Conservation (phyloP, 2,797 vertebrate genomes). For the Chromobotia macracanthus region DNA sequence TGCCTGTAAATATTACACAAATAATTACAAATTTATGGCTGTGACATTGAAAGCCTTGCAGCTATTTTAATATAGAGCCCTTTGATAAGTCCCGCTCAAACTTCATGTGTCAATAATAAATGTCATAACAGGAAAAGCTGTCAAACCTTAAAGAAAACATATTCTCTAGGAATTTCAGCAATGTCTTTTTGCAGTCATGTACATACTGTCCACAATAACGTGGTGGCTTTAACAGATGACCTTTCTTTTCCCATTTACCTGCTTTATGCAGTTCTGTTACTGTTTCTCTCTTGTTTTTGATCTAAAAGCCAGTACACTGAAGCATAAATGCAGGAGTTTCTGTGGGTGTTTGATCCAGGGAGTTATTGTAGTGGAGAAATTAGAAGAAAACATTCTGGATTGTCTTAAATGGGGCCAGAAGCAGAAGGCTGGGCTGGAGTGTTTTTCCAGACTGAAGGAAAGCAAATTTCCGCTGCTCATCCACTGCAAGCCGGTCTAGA, state of each 20-base stretch:
- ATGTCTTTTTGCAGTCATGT: slow-evolving; percentile 36
- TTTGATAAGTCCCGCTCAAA: neutral
- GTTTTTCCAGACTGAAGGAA: slow-evolving; percentile 51
- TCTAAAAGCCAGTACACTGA: slow-evolving; percentile 3
- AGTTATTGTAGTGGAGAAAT: slow-evolving; percentile 47
- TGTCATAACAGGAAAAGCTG: neutral
- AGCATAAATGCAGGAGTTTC: neutral
- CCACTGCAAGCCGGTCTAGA: slow-evolving; percentile 58
- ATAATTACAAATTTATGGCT: neutral
- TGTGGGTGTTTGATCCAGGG: slow-evolving; percentile 39
- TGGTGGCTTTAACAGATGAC: slow-evolving; percentile 49
- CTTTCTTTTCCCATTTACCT: slow-evolving; percentile 20
- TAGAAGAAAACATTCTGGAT: slow-evolving; percentile 57
- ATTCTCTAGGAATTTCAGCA: slow-evolving; percentile 4
- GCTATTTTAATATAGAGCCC: neutral
- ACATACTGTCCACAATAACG: slow-evolving; percentile 34
- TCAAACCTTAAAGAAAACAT: neutral
- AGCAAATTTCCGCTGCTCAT: slow-evolving; percentile 54
- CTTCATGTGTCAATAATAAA: neutral
- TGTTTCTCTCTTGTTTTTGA: slow-evolving; percentile 15
- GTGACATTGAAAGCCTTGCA: neutral
- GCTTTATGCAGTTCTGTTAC: slow-evolving; percentile 33
- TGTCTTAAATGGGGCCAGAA: slow-evolving; percentile 51
- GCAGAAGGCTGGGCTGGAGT: slow-evolving; percentile 48
- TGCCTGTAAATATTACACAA: too few species aligned